phyloP scores from a whole-genome alignment of 2,113 vertebrate genomes.

The Xyliphius kryptos region DNA sequence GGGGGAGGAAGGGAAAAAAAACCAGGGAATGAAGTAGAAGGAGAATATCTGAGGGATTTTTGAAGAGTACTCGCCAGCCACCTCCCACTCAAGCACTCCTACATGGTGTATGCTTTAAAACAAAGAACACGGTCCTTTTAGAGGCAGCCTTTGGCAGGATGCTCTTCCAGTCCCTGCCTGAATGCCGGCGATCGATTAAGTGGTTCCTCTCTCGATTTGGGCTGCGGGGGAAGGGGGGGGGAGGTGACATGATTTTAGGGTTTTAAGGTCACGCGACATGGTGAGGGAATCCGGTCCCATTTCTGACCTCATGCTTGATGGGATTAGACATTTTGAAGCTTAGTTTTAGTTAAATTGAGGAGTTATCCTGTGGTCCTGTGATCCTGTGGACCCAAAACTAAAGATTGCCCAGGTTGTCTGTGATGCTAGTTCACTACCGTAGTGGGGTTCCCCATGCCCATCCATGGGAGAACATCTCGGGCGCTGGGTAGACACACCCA shows the following conservation, averaged over 20 bases:
- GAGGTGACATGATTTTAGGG: background rate
- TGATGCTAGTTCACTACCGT: too few species aligned
- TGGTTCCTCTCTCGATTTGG: slow-evolving; percentile 6
- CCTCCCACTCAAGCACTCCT: slow-evolving; percentile 39
- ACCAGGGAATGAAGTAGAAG: background rate
- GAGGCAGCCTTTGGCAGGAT: slow-evolving; percentile 29
- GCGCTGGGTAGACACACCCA: too few species aligned
- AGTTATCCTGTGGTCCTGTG: too few species aligned
- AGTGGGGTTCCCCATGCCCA: too few species aligned
- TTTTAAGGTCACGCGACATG: background rate
- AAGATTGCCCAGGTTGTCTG: too few species aligned
- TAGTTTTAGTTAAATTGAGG: too few species aligned
- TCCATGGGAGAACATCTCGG: too few species aligned
- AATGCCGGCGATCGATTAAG: slow-evolving; percentile 27
- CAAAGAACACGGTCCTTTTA: slow-evolving; percentile 18
- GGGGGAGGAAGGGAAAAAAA: background rate
- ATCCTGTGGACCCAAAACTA: too few species aligned
- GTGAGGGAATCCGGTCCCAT: too few species aligned
- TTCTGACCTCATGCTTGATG: too few species aligned
- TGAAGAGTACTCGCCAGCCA: slow-evolving; percentile 21
- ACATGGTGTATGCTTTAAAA: slow-evolving; percentile 26
- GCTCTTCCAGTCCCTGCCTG: slow-evolving; percentile 1
- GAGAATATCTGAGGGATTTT: slow-evolving; percentile 3
- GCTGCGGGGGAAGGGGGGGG: background rate
- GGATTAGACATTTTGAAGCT: too few species aligned